A percentile compares a stretch with the other conserved stretches of the same genome.
These are phyloP conservation scores for Epizoanthus scotinus DNA, from an alignment of 92 coral and sea anemone genomes.

Conservation along the genomic window DNA sequence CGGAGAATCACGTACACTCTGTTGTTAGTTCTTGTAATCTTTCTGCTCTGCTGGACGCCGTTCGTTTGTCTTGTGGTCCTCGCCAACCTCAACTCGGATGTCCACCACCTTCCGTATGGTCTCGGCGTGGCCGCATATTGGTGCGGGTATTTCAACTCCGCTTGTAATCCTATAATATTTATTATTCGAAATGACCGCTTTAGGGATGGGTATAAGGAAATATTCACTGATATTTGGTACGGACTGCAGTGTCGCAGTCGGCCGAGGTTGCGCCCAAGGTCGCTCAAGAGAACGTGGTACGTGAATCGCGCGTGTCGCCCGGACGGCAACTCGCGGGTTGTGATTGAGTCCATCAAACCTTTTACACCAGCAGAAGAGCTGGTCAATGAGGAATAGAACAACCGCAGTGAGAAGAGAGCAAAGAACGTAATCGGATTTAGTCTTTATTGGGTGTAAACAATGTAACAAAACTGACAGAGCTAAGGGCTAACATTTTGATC, in stretches of 20 bases:
- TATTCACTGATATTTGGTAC: constrained; percentile 61
- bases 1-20: constrained; percentile 82
- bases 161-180: constrained; percentile 78
- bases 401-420: neutral
- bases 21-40: constrained; percentile 71
- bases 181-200: constrained; percentile 83
- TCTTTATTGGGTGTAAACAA: neutral
- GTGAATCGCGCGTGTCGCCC: constrained; percentile 31
- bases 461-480: too few species aligned
- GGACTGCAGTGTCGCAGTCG: constrained; percentile 50
- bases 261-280: constrained; percentile 16
- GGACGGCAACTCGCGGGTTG: constrained; percentile 39
- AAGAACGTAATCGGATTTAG: neutral
- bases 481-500: neutral
- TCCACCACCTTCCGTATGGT: constrained; percentile 69
- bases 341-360: constrained; percentile 40
- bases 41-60: constrained; percentile 82
- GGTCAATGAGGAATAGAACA: constrained; percentile 29
- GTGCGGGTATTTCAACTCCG: constrained; percentile 86
- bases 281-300: constrained; percentile 55
- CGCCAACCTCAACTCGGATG: constrained; percentile 63
- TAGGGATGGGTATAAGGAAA: constrained; percentile 83
- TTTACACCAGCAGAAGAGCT: constrained; percentile 48
- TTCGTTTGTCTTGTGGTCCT: constrained; percentile 71
- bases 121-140: constrained; percentile 90